These are phyloP conservation scores for Sebastes kiyomatsui DNA, from an alignment of 2,797 vertebrate species.

Conservation along the genomic window DNA sequence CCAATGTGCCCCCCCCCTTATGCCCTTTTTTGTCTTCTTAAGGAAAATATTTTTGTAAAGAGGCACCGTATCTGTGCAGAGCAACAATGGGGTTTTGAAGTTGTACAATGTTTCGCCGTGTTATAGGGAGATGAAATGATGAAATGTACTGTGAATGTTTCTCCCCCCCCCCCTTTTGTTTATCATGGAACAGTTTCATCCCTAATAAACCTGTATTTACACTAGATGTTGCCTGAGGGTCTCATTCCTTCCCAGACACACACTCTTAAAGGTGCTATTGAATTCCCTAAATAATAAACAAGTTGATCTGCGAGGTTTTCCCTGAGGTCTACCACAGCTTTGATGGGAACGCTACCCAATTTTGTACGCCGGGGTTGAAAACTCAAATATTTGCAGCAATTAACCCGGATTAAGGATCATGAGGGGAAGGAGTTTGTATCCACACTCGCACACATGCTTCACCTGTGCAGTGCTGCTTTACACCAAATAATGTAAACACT, in stretches of 20 bases:
- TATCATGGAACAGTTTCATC: slow-evolving; percentile 76
- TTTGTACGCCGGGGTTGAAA: slow-evolving; percentile 26
- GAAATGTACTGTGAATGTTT: slow-evolving; percentile 81
- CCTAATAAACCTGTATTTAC: slow-evolving; percentile 81
- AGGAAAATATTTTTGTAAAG: slow-evolving; percentile 70
- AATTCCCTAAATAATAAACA: slow-evolving; percentile 45
- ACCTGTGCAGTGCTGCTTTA: slow-evolving; percentile 2
- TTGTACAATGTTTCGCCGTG: slow-evolving; percentile 52
- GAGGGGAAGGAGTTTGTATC: slow-evolving; percentile 27
- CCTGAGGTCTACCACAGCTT: slow-evolving; percentile 50
- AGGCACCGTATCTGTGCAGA: slow-evolving; percentile 48
- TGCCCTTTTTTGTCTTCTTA: slow-evolving; percentile 4
- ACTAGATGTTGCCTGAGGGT: slow-evolving; percentile 46
- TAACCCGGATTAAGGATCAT: slow-evolving; percentile 42
- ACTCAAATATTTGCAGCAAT: slow-evolving; percentile 64
- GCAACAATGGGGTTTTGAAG: slow-evolving; percentile 52
- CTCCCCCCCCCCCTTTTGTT: slow-evolving; percentile 46
- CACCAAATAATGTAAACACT: background rate
- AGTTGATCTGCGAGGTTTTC: slow-evolving; percentile 39
- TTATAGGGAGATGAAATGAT: slow-evolving; percentile 53
- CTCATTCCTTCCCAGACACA: slow-evolving; percentile 34
- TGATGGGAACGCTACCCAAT: slow-evolving; percentile 43
- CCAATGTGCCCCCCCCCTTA: background rate
- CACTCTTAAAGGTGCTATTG: slow-evolving; percentile 38
- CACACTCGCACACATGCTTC: slow-evolving; percentile 9